Percentiles rank a stretch among this genome's conserved stretches.
phyloP scores from a whole-genome alignment of 2,113 vertebrate genomes.

The Dasyornis broadbenti region DNA sequence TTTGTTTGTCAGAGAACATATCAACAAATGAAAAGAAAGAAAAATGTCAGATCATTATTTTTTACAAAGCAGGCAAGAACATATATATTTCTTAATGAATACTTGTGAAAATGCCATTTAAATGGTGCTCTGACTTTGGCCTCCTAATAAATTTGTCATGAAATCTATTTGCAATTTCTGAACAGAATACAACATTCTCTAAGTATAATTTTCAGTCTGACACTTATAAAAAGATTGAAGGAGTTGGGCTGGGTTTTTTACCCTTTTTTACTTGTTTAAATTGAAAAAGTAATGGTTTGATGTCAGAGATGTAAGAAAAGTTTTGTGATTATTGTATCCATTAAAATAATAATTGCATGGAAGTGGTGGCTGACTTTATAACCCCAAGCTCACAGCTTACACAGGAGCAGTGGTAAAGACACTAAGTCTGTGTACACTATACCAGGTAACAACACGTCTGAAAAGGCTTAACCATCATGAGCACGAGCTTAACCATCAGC shows the following conservation, averaged over 20 bases:
- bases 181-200: neutral
- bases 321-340: neutral
- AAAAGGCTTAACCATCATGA: neutral
- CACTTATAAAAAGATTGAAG: neutral
- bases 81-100: neutral
- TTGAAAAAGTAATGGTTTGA: neutral
- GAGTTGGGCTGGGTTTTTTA: neutral
- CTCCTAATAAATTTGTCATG: neutral
- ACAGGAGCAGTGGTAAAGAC: neutral
- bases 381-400: neutral
- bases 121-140: neutral
- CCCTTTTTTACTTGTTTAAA: neutral
- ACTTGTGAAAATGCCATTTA: neutral
- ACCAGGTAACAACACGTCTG: neutral
- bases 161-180: neutral
- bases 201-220: neutral
- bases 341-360: neutral
- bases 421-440: neutral
- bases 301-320: neutral
- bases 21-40: neutral
- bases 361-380: neutral
- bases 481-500: neutral
- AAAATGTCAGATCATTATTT: neutral
- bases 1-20: neutral
- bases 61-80: neutral